A percentile compares a stretch with the other conserved stretches of the same genome.
These are phyloP conservation scores for Xiphorhynchus elegans DNA, from an alignment of 2,113 vertebrate species.

Conservation along the genomic window DNA sequence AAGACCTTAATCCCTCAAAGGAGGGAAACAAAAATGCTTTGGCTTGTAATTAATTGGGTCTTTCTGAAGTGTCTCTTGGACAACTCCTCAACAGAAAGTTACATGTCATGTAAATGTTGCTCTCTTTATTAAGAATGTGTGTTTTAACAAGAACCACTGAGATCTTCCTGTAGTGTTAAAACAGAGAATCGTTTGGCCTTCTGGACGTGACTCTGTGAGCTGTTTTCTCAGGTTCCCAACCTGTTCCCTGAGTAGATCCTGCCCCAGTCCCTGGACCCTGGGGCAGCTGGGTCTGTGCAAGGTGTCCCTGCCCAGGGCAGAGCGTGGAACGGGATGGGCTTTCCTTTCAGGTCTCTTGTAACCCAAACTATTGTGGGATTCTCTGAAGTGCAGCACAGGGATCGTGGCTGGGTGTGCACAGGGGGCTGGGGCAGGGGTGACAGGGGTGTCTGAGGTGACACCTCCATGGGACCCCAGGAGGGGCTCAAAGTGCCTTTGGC, in stretches of 20 bases:
- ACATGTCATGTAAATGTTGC: not conserved
- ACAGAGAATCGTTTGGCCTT: no score
- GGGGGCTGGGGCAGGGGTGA: not conserved
- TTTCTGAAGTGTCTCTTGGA: not conserved
- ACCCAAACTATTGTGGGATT: not conserved
- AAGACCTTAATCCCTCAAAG: not conserved
- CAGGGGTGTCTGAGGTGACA: not conserved
- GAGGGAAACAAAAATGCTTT: not conserved
- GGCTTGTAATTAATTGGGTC: not conserved
- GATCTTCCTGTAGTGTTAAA: no score
- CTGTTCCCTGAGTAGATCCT: no score
- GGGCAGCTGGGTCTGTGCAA: not conserved
- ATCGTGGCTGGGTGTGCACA: not conserved
- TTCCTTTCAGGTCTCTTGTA: not conserved
- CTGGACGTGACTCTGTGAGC: no score
- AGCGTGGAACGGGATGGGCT: not conserved
- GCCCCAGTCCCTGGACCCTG: no score
- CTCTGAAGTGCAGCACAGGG: not conserved
- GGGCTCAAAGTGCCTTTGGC: not conserved
- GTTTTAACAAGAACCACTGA: no score
- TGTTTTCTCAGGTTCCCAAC: no score
- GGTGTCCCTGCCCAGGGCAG: not conserved
- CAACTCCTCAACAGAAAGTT: not conserved
- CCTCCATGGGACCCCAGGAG: not conserved
- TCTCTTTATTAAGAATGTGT: not conserved